These are phyloP conservation scores for Pelochelys cantorii DNA, from an alignment of 2,797 vertebrate species.

Conservation along the genomic window DNA sequence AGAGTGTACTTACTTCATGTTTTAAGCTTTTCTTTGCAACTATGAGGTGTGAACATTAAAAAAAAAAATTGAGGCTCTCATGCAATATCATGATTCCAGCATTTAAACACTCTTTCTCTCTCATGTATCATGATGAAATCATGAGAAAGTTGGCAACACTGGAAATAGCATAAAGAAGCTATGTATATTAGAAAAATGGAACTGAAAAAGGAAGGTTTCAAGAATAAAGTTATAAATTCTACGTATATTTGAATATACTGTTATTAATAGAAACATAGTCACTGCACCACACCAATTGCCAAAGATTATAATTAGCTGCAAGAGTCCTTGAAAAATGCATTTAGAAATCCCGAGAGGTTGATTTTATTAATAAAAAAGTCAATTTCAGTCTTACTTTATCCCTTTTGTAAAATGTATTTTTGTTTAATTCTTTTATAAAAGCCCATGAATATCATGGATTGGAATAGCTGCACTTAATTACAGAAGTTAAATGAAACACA, in stretches of 20 bases:
- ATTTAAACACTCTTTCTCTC: too few relatives aligned
- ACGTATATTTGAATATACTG: background rate
- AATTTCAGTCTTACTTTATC: background rate
- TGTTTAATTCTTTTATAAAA: background rate
- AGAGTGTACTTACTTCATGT: background rate
- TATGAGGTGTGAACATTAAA: background rate
- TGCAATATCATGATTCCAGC: background rate
- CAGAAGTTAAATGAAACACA: conserved; percentile 31
- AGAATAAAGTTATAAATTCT: background rate
- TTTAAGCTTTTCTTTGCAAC: background rate
- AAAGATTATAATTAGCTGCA: background rate
- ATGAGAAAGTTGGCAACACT: background rate
- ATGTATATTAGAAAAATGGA: background rate
- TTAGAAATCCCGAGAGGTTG: background rate
- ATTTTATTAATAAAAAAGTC: background rate
- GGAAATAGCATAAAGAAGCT: background rate
- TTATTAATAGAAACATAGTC: background rate
- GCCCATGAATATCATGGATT: background rate
- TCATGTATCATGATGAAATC: background rate
- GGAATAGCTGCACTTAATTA: conserved; percentile 13
- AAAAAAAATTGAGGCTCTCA: background rate
- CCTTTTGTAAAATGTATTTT: background rate
- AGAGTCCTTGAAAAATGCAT: background rate
- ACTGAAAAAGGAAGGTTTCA: background rate
- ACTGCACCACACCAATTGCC: background rate